A percentile compares a stretch with the other conserved stretches of the same genome.
Evolutionary conservation across 2,113 vertebrate genomes (phyloP).

Genomic region (Himantopus leucocephalus): DNA sequence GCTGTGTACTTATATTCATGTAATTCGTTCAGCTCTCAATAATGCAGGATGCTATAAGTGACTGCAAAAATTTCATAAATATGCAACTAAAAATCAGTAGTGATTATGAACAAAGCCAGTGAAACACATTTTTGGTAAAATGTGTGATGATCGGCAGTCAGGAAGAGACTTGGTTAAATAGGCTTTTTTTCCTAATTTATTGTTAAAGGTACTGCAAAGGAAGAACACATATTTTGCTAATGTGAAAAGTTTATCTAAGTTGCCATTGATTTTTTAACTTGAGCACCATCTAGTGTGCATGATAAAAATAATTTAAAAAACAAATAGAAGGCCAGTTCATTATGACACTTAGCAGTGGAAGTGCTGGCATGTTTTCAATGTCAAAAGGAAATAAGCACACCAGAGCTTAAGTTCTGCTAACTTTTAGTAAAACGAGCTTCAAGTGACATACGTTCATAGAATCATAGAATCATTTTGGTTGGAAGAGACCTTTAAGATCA

Average conservation of each 20-base stretch:
- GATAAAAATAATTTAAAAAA: not conserved
- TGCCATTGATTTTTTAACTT: slow-evolving; percentile 37
- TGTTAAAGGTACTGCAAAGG: not conserved
- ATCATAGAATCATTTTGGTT: not conserved
- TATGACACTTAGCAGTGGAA: not conserved
- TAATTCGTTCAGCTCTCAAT: not conserved
- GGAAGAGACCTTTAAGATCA: not conserved
- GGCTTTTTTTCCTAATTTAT: not conserved
- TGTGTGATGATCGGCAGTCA: not conserved
- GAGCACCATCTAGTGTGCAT: slow-evolving; percentile 66
- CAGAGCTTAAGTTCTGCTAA: not conserved
- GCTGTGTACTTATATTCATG: not conserved
- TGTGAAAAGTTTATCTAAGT: not conserved
- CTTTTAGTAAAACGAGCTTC: not conserved
- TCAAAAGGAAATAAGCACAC: not conserved
- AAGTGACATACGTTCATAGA: not conserved
- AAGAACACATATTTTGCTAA: not conserved
- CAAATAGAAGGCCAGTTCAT: not conserved
- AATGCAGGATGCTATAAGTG: not conserved
- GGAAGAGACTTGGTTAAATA: not conserved
- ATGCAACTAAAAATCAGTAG: not conserved
- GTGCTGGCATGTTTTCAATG: not conserved
- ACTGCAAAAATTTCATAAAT: not conserved
- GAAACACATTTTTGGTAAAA: not conserved
- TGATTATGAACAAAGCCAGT: not conserved